These are phyloP conservation scores for Colaptes auratus DNA, from an alignment of 2,113 vertebrate species.

Conservation along the genomic window DNA sequence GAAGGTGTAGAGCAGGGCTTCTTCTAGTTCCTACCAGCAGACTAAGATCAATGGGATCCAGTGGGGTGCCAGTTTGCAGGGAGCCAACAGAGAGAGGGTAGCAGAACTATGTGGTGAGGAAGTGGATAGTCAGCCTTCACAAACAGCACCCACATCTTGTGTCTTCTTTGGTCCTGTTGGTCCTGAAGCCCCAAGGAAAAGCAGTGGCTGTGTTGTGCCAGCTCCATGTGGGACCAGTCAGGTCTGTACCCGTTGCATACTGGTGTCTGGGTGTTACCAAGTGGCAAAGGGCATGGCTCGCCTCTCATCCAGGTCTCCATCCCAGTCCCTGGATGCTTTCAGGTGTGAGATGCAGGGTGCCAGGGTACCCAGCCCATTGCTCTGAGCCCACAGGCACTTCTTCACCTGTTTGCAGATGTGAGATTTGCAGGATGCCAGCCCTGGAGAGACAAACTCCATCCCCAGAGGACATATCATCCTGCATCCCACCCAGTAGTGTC, in stretches of 20 bases:
- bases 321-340: not conserved
- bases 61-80: not conserved
- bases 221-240: not conserved
- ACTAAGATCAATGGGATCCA: fast-evolving
- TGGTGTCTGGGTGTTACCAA: fast-evolving
- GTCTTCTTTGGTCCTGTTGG: not conserved
- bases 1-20: not conserved
- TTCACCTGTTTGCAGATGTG: not conserved
- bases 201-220: not conserved
- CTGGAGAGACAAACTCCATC: not conserved
- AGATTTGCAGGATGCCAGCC: not conserved
- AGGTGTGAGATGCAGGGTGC: not conserved
- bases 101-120: not conserved
- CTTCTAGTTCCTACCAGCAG: not conserved
- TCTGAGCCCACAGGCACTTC: not conserved
- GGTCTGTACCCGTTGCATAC: not conserved
- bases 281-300: not conserved
- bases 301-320: not conserved
- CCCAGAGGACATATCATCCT: not conserved
- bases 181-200: not conserved
- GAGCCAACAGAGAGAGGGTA: not conserved
- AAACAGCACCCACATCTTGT: fast-evolving
- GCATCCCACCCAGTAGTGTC: not conserved
- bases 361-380: fast-evolving
- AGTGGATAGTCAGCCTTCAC: not conserved